These are phyloP conservation scores for Pseudopodoces humilis DNA, from an alignment of 2,113 vertebrate species.

Conservation along the genomic window DNA sequence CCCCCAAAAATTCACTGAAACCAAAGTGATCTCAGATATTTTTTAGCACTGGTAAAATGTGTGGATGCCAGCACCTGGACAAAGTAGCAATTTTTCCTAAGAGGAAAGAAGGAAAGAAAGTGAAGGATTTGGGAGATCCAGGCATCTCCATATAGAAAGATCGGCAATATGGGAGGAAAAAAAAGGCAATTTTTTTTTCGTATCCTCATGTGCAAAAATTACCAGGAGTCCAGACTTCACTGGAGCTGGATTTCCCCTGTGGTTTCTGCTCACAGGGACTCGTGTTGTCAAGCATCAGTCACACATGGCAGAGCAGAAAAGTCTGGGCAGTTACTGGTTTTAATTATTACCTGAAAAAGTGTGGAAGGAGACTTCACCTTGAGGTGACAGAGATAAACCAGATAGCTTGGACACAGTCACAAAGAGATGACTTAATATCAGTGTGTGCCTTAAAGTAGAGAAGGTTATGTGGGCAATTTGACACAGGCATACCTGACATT, in stretches of 20 bases:
- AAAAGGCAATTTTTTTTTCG: background rate
- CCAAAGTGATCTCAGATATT: background rate
- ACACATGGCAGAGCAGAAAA: background rate
- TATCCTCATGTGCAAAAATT: background rate
- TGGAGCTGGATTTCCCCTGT: background rate
- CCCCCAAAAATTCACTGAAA: background rate
- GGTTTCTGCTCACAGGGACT: background rate
- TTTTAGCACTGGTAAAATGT: background rate
- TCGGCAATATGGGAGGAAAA: background rate
- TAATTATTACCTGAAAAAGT: background rate
- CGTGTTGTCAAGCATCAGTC: fast-evolving
- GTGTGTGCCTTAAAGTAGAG: background rate
- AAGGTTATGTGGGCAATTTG: slow-evolving; percentile 14
- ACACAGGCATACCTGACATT: slow-evolving; percentile 61
- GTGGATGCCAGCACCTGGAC: background rate
- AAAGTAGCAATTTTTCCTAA: background rate
- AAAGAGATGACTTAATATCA: background rate
- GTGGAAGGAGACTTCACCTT: background rate
- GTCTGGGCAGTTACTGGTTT: background rate
- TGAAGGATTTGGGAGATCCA: background rate
- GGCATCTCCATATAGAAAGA: background rate
- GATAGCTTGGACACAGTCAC: background rate
- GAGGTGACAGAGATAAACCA: background rate
- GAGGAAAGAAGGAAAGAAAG: background rate
- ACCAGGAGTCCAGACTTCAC: background rate